These are phyloP conservation scores for Cassiopea andromeda DNA, from an alignment of 30 jellyfish, hydroid and myxozoan species.

Conservation along the genomic window DNA sequence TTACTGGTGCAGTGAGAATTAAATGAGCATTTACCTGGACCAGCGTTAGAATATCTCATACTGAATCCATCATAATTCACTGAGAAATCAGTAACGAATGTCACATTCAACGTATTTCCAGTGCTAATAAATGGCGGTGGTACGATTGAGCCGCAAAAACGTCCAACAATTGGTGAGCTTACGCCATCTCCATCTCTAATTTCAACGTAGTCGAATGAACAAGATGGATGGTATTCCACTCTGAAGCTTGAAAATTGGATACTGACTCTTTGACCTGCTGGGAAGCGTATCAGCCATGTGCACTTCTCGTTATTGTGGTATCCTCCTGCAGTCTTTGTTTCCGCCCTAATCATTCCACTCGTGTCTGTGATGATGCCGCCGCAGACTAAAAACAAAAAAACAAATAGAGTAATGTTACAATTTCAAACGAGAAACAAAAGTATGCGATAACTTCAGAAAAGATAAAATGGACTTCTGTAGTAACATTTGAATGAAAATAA, in stretches of 20 bases:
- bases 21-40: slow-evolving; percentile 59
- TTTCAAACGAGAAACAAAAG: background rate
- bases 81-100: slow-evolving; percentile 69
- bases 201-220: slow-evolving; percentile 77
- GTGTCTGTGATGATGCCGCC: slow-evolving; percentile 80
- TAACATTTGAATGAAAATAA: no score
- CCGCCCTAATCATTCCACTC: slow-evolving; percentile 33
- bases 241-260: slow-evolving; percentile 53
- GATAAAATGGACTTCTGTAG: no score
- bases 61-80: slow-evolving; percentile 68
- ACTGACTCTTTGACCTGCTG: slow-evolving; percentile 71
- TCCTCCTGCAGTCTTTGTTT: slow-evolving; percentile 42
- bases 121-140: slow-evolving; percentile 86
- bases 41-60: slow-evolving; percentile 60
- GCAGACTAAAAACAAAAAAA: slow-evolving; percentile 50
- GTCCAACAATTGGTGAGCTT: slow-evolving; percentile 77
- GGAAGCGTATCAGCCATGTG: slow-evolving; percentile 80
- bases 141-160: slow-evolving; percentile 76
- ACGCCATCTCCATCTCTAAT: slow-evolving; percentile 76
- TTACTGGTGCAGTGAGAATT: background rate
- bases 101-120: slow-evolving; percentile 65
- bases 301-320: slow-evolving; percentile 77
- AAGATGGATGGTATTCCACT: slow-evolving; percentile 57
- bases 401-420: background rate
- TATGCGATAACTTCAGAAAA: no score